Conservation (phyloP, 2,888 invertebrate genomes). For the Andrena minutula region DNA sequence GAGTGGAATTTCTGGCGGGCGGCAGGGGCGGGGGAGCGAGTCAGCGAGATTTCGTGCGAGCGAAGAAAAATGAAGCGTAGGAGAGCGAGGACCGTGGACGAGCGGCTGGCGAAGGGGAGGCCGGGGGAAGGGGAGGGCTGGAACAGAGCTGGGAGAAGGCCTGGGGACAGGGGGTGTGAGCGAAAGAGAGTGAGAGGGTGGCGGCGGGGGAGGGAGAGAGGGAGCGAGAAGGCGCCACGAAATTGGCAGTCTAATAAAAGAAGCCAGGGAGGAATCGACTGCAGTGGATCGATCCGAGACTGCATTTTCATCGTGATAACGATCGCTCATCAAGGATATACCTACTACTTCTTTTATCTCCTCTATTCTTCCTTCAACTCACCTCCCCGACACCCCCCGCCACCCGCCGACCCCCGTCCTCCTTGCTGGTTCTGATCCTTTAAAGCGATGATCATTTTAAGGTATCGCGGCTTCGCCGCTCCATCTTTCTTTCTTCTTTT, state of each 20-base stretch:
- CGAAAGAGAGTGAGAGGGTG: neutral
- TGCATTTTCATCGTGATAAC: slow-evolving; percentile 76
- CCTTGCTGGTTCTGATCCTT: slow-evolving; percentile 44
- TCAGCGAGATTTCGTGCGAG: slow-evolving; percentile 63
- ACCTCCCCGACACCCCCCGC: too few relatives aligned
- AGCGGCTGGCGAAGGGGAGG: slow-evolving; percentile 12
- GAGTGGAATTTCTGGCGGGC: slow-evolving; percentile 49
- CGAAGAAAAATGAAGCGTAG: slow-evolving; percentile 55
- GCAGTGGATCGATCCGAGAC: slow-evolving; percentile 72
- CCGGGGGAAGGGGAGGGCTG: neutral
- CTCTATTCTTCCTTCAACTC: slow-evolving; percentile 42
- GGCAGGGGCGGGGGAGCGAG: slow-evolving; percentile 13
- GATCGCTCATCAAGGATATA: slow-evolving; percentile 76
- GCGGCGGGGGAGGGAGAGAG: neutral
- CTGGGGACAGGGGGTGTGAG: neutral
- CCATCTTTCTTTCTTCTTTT: slow-evolving; percentile 8
- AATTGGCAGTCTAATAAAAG: slow-evolving; percentile 76
- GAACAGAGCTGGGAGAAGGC: neutral
- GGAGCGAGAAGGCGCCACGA: slow-evolving; percentile 67
- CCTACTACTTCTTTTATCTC: slow-evolving; percentile 74
- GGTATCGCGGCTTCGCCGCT: slow-evolving; percentile 44
- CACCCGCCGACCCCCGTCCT: slow-evolving; percentile 7
- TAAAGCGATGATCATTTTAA: slow-evolving; percentile 60
- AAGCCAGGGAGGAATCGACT: slow-evolving; percentile 69
- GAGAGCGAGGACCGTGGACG: slow-evolving; percentile 38